These are phyloP conservation scores for Rhopalosiphum padi DNA, from an alignment of 1,140 invertebrate species.

Conservation along the genomic window DNA sequence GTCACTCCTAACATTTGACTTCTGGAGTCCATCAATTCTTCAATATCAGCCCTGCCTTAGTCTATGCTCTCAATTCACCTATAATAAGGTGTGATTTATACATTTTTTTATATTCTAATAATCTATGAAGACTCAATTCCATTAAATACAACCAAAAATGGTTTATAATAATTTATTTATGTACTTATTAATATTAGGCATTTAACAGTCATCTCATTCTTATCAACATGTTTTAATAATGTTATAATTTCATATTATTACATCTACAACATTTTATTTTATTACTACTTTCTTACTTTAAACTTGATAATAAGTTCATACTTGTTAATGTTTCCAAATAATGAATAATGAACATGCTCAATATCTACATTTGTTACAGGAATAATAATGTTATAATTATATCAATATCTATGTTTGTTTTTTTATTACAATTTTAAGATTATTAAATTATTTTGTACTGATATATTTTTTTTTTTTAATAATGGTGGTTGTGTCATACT, in stretches of 20 bases:
- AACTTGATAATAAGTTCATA: background rate
- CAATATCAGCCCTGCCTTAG: background rate
- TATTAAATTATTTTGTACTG: background rate
- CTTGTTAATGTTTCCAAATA: background rate
- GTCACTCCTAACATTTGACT: background rate
- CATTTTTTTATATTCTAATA: background rate
- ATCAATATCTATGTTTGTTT: background rate
- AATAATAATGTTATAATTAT: constrained; percentile 3
- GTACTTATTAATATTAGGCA: background rate
- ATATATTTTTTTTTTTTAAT: background rate
- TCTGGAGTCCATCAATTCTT: background rate
- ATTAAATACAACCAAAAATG: background rate
- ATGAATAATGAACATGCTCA: background rate
- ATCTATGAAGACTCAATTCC: background rate
- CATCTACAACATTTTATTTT: background rate
- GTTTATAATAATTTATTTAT: background rate
- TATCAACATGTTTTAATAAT: background rate
- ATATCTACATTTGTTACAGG: background rate
- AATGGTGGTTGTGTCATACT: background rate
- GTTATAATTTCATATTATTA: background rate
- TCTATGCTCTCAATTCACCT: background rate
- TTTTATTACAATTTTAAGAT: constrained; percentile 7
- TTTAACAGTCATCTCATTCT: background rate
- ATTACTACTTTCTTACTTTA: background rate
- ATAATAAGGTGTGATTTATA: background rate